Percentiles rank a stretch among this genome's conserved stretches.
Evolutionary conservation across 2,113 vertebrate genomes (phyloP).

Genomic region (Trogon surrucura): DNA sequence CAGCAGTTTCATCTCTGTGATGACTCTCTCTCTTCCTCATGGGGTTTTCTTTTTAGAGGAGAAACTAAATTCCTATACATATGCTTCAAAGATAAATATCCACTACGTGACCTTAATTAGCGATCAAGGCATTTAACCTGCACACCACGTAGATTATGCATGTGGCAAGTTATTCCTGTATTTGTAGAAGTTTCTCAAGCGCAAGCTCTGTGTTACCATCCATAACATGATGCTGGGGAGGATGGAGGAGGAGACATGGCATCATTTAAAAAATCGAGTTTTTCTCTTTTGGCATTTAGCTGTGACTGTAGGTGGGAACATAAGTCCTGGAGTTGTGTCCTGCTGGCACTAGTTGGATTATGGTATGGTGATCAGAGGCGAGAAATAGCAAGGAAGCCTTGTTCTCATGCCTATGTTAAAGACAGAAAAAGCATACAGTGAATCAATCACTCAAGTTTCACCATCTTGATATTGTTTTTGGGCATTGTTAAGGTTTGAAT

Average conservation of each 20-base stretch:
- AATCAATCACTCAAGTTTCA: background rate
- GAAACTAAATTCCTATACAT: background rate
- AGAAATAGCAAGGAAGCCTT: background rate
- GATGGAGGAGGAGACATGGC: background rate
- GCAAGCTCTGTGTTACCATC: background rate
- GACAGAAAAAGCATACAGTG: background rate
- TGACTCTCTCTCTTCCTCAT: background rate
- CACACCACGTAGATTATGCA: background rate
- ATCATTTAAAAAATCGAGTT: background rate
- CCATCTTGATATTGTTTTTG: background rate
- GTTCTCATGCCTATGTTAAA: background rate
- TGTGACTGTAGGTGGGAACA: background rate
- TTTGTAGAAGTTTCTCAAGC: background rate
- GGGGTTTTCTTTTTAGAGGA: background rate
- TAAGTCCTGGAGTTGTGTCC: background rate
- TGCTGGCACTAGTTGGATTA: background rate
- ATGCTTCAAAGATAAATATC: background rate
- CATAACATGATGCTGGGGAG: background rate
- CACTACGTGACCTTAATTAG: background rate
- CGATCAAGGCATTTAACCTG: background rate
- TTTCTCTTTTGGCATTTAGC: background rate
- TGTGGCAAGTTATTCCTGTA: background rate
- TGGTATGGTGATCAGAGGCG: background rate
- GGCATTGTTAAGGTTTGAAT: background rate
- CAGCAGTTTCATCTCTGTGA: background rate